These are phyloP conservation scores for Macquaria australasica DNA, from an alignment of 2,113 vertebrate genomes.

Conservation along the genomic window DNA sequence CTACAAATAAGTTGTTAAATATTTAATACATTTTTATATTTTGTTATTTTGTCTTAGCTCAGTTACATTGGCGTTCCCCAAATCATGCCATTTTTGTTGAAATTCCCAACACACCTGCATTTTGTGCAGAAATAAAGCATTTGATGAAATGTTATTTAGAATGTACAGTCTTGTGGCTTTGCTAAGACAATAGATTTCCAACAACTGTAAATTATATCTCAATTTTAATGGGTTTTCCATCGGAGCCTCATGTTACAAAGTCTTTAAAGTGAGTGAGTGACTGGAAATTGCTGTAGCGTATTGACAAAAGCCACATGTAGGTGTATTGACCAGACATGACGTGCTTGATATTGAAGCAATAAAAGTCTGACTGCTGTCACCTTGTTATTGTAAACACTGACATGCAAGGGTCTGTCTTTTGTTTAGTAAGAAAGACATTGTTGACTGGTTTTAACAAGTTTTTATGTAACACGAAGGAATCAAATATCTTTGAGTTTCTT, in stretches of 20 bases:
- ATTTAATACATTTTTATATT: not conserved
- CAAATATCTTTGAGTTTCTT: not conserved
- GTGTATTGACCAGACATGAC: not conserved
- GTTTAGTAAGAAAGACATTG: not conserved
- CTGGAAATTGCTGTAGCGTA: not conserved
- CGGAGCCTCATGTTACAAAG: not conserved
- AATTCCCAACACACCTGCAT: not conserved
- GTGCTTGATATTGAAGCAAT: constrained; percentile 1
- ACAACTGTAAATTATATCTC: not conserved
- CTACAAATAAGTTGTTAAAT: not conserved
- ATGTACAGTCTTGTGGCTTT: not conserved
- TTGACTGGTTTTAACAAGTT: not conserved
- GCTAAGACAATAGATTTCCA: not conserved
- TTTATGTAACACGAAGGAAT: not conserved
- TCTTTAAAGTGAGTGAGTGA: not conserved
- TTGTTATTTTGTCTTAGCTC: not conserved
- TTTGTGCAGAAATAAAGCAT: not conserved
- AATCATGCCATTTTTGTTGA: not conserved
- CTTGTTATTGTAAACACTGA: not conserved
- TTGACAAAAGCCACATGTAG: not conserved
- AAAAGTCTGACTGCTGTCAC: constrained; percentile 2
- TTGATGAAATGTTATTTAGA: not conserved
- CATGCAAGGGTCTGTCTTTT: not conserved
- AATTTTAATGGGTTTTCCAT: not conserved
- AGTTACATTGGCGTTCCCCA: not conserved